Conservation (phyloP, 2,888 invertebrate species). For the Anthophora plumipes region DNA sequence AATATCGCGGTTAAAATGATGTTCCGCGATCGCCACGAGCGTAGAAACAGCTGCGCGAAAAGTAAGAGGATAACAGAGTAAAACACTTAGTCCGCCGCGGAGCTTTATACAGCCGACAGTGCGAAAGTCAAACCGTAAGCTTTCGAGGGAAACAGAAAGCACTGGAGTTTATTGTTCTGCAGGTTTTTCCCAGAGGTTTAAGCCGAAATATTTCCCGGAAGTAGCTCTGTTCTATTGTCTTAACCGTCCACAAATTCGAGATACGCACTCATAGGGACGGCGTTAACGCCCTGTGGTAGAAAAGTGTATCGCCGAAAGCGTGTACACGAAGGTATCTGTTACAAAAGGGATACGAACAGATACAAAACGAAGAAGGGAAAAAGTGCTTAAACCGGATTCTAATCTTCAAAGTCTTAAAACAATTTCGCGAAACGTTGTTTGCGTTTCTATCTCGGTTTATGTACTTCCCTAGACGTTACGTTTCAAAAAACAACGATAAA, state of each 20-base stretch:
- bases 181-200: slow-evolving; percentile 57
- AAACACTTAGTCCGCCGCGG: slow-evolving; percentile 71
- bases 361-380: neutral
- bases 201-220: slow-evolving; percentile 53
- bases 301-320: neutral
- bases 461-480: neutral
- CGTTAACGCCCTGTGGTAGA: neutral
- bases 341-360: neutral
- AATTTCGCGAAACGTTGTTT: neutral
- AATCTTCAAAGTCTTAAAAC: neutral
- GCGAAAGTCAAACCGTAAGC: slow-evolving; percentile 70
- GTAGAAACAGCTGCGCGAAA: slow-evolving; percentile 62
- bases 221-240: slow-evolving; percentile 47
- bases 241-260: slow-evolving; percentile 49
- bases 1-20: slow-evolving; percentile 48
- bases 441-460: neutral
- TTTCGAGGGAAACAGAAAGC: slow-evolving; percentile 59
- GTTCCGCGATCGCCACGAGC: slow-evolving; percentile 46
- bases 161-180: slow-evolving; percentile 64
- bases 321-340: neutral
- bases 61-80: slow-evolving; percentile 76
- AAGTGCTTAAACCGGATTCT: slow-evolving; percentile 1
- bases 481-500: slow-evolving; percentile 62
- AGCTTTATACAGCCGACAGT: slow-evolving; percentile 58
- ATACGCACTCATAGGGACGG: slow-evolving; percentile 18